Base-by-base conservation (phyloP, 2,113 vertebrate species). In the Lethenteron reissneri region DNA sequence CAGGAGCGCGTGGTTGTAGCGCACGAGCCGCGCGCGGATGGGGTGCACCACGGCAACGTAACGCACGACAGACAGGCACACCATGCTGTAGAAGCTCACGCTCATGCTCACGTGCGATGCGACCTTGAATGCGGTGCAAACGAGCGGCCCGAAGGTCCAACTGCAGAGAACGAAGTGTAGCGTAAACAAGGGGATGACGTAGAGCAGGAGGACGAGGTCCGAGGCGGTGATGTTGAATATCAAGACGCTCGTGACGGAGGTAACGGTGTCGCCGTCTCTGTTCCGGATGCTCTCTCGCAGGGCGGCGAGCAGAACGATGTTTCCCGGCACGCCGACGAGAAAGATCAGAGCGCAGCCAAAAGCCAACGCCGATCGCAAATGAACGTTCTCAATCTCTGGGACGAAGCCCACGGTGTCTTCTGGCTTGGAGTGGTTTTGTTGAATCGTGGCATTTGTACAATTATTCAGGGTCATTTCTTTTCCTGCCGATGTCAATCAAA, bases 21-120 rank as follows among this genome's bases (percentile, higher is more conserved):
- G 1, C 0, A 74, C 70, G 0, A 69, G 70, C 41, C 77, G 73
- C 57, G 62, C 73, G 72, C 12, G 1, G 1, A 25, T 19, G 1
- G 76, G 74, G 71, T 11, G 1, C 72, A 72, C 64, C 71, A 74
- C 71, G 0, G 76, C 75, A 11, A 74, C 1, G 0, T 70, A 74
- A 57, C 12, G 9, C 12, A 75, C 74, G 12, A 76, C 25, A 2
- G 69, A 75, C 0, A 17, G 74, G 71, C 72, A 72, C 21, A 73
- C 75, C 74, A 73, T 74, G 73, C 78, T 74, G 57, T 75, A 75
- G 74, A 74, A 78, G 58, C 75, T 76, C 4, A 74, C 75, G 73
- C 76, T 74, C 73, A 60, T 71, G 71, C 73, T 77, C 71, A 72
- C 57, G 1, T 10, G 76, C 60, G 71, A 76, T 71, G 72, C 8